Percentiles rank a stretch among this genome's conserved stretches.
phyloP scores from a whole-genome alignment of 2,888 invertebrate genomes.

The Synanthedon tipuliformis region DNA sequence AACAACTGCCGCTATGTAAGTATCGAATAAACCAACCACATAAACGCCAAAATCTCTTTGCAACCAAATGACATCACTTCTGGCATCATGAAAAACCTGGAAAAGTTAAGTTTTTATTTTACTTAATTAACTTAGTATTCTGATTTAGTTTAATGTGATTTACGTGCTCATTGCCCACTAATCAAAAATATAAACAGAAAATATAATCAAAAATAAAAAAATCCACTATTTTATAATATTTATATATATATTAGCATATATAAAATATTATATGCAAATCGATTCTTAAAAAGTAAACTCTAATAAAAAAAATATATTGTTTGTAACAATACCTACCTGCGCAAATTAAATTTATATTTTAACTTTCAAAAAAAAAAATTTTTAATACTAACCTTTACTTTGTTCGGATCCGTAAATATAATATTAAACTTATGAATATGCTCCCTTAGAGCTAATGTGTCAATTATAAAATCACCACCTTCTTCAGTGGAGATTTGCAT shows the following conservation, averaged over 20 bases:
- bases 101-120: constrained; percentile 7
- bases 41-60: constrained; percentile 96
- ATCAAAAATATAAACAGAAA: no score
- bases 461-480: constrained; percentile 86
- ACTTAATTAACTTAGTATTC: no score
- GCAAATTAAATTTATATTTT: background rate
- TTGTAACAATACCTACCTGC: background rate
- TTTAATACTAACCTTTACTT: constrained; percentile 79
- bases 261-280: no score
- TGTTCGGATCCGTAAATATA: constrained; percentile 88
- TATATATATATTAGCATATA: no score
- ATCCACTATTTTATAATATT: no score
- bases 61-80: constrained; percentile 90
- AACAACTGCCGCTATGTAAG: constrained; percentile 85
- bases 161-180: background rate
- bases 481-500: constrained; percentile 90
- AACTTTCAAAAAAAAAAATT: background rate
- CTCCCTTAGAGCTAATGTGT: constrained; percentile 85
- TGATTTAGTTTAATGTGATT: no score
- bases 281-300: no score
- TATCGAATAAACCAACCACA: constrained; percentile 97
- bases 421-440: constrained; percentile 86
- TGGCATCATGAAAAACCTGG: constrained; percentile 92
- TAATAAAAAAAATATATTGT: no score
- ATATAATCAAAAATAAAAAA: no score